Evolutionary conservation across 2,797 vertebrate genomes (phyloP).

Genomic region (Anomalospiza imberbis): DNA sequence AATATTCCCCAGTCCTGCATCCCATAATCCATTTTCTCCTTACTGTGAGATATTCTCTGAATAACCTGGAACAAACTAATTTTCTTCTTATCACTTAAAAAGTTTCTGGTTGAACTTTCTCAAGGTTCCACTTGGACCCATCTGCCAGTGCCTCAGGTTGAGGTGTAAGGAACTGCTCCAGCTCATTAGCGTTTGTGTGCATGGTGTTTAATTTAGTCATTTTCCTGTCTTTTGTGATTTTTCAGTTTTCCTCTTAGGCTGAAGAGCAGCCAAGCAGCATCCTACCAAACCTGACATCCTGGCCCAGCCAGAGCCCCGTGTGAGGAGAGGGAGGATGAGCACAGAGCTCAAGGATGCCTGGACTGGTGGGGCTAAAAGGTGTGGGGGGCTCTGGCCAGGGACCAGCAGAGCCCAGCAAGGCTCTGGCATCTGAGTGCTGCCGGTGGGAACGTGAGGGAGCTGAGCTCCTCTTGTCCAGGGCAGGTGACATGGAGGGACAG

Average conservation of each 20-base stretch:
- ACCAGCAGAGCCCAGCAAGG: not conserved
- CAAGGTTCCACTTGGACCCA: not conserved
- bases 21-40: not conserved
- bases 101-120: not conserved
- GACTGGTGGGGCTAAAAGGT: not conserved
- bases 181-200: fast-evolving
- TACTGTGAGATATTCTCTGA: not conserved
- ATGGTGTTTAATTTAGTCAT: not conserved
- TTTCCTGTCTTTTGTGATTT: not conserved
- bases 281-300: not conserved
- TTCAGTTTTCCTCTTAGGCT: not conserved
- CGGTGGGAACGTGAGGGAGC: fast-evolving
- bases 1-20: not conserved
- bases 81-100: not conserved
- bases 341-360: not conserved
- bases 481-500: not conserved
- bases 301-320: not conserved
- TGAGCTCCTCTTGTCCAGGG: not conserved
- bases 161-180: not conserved
- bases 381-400: not conserved
- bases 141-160: fast-evolving
- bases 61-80: not conserved
- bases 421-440: not conserved
- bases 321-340: not conserved
- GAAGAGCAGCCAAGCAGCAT: not conserved